These are phyloP conservation scores for Acinonyx jubatus DNA, from an alignment of 2,113 vertebrate genomes.

Conservation along the genomic window DNA sequence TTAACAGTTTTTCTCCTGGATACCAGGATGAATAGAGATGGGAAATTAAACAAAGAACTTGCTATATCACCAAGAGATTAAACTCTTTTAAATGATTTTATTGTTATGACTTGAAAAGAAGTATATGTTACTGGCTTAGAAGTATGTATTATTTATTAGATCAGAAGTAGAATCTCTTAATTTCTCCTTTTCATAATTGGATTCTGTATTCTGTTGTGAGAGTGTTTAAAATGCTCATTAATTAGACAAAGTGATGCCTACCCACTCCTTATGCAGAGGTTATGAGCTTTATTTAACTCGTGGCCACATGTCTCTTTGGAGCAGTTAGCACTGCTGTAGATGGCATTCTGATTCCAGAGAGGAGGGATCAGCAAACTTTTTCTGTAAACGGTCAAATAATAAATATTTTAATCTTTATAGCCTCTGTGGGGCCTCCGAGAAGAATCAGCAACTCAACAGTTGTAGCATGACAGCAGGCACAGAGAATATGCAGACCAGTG, in stretches of 20 bases:
- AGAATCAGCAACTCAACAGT: background rate
- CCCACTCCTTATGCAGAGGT: background rate
- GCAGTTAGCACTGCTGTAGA: background rate
- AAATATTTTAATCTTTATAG: background rate
- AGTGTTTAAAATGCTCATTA: background rate
- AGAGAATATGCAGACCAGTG: background rate
- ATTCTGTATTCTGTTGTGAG: background rate
- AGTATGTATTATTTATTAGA: background rate
- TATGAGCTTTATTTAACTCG: background rate
- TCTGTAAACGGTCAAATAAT: background rate
- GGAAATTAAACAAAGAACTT: background rate
- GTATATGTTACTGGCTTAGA: background rate
- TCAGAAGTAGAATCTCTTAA: background rate
- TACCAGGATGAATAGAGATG: background rate
- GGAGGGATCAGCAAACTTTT: background rate
- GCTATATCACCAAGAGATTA: background rate
- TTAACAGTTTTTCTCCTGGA: background rate
- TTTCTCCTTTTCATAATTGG: background rate
- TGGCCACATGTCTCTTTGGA: background rate
- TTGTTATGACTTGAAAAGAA: conserved; percentile 1
- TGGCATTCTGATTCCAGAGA: background rate
- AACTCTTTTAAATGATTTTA: background rate
- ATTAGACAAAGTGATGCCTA: background rate
- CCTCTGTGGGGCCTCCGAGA: background rate
- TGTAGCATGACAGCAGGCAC: background rate